phyloP scores from a whole-genome alignment of 2,888 invertebrate species.

The Tillus elongatus region DNA sequence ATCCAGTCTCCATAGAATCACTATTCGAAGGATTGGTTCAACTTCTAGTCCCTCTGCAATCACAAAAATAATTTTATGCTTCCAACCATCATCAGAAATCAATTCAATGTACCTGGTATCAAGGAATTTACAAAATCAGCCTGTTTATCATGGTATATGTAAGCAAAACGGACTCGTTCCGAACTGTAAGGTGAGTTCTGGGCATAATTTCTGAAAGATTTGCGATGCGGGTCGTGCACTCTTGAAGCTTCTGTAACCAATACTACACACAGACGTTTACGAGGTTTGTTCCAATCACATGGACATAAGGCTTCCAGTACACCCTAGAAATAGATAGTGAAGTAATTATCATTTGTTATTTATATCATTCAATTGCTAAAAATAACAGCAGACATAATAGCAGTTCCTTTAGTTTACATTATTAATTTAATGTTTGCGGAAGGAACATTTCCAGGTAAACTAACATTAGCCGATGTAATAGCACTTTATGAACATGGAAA shows the following conservation, averaged over 20 bases:
- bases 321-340: slow-evolving; percentile 44
- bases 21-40: slow-evolving; percentile 67
- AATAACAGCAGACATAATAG: no score
- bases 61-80: no score
- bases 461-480: no score
- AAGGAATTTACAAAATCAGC: slow-evolving; percentile 71
- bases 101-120: slow-evolving; percentile 46
- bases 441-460: no score
- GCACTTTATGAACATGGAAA: no score
- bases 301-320: slow-evolving; percentile 81
- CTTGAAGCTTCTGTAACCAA: slow-evolving; percentile 61
- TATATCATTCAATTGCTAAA: no score
- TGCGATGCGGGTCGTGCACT: slow-evolving; percentile 53
- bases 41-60: slow-evolving; percentile 48
- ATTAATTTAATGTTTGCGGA: no score
- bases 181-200: slow-evolving; percentile 54
- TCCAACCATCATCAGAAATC: no score
- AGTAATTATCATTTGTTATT: no score
- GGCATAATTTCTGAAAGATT: slow-evolving; percentile 63
- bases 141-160: slow-evolving; percentile 79
- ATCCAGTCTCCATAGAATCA: slow-evolving; percentile 85
- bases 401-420: no score
- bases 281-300: slow-evolving; percentile 70
- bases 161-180: slow-evolving; percentile 74
- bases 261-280: slow-evolving; percentile 68